phyloP scores from a whole-genome alignment of 2,888 invertebrate species.

The Drosophila histrio region DNA sequence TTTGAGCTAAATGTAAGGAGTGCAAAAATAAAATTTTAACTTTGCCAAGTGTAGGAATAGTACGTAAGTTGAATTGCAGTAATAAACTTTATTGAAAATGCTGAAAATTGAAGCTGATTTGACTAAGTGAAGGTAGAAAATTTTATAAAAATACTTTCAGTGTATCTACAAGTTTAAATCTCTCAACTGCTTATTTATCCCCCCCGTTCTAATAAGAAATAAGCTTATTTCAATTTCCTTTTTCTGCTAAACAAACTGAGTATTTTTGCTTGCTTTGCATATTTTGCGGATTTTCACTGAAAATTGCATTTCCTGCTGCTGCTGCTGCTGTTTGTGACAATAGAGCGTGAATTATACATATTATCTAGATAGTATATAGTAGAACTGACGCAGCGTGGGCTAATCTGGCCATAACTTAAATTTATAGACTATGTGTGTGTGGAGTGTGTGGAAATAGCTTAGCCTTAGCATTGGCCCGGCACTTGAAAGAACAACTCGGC shows the following conservation, averaged over 20 bases:
- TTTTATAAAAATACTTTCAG: background rate
- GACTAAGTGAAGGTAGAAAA: background rate
- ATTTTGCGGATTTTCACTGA: constrained; percentile 1
- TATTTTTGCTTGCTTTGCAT: constrained; percentile 9
- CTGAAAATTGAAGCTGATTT: background rate
- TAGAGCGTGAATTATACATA: constrained; percentile 9
- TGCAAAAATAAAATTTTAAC: no score
- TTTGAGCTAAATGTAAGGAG: no score
- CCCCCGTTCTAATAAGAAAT: background rate
- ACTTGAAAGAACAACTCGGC: background rate
- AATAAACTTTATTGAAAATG: background rate
- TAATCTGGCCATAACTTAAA: constrained; percentile 37
- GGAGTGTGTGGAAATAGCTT: background rate
- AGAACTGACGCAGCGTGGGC: constrained; percentile 15
- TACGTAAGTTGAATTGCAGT: no score
- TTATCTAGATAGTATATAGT: constrained; percentile 9
- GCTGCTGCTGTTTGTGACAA: constrained; percentile 24
- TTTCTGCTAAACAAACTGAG: background rate
- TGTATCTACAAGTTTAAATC: background rate
- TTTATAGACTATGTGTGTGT: background rate
- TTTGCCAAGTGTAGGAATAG: no score
- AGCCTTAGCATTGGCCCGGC: constrained; percentile 13
- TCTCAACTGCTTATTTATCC: background rate
- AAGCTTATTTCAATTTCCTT: constrained; percentile 1
- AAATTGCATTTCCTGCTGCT: constrained; percentile 18